phyloP scores from a whole-genome alignment of 2,888 invertebrate species.

The Agriopis marginaria region DNA sequence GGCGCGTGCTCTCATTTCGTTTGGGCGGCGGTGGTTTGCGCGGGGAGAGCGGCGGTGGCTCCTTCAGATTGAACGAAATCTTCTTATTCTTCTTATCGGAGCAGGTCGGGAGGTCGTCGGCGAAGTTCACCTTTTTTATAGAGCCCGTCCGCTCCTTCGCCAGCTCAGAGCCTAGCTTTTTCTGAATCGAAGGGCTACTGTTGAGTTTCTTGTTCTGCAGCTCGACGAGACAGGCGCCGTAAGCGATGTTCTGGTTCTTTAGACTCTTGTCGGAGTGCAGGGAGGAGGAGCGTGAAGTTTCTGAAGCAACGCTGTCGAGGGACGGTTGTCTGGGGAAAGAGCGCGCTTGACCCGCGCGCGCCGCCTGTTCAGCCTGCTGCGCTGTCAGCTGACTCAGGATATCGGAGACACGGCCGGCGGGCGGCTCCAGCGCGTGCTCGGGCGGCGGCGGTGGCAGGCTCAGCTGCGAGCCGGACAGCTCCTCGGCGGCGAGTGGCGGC shows the following conservation, averaged over 20 bases:
- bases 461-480: slow-evolving; percentile 90
- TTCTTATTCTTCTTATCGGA: slow-evolving; percentile 87
- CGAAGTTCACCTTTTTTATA: slow-evolving; percentile 87
- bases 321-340: slow-evolving; percentile 86
- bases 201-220: slow-evolving; percentile 83
- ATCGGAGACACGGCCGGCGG: slow-evolving; percentile 73
- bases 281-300: slow-evolving; percentile 77
- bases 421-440: slow-evolving; percentile 76
- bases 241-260: slow-evolving; percentile 71
- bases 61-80: slow-evolving; percentile 87
- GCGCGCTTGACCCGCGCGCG: slow-evolving; percentile 69
- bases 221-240: slow-evolving; percentile 85
- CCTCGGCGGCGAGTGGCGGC: slow-evolving; percentile 87
- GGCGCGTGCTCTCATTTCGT: slow-evolving; percentile 90
- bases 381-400: slow-evolving; percentile 75
- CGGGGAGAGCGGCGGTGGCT: slow-evolving; percentile 86
- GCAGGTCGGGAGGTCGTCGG: slow-evolving; percentile 83
- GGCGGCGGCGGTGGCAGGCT: slow-evolving; percentile 92
- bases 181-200: slow-evolving; percentile 70
- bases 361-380: slow-evolving; percentile 71
- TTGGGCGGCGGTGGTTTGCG: slow-evolving; percentile 91
- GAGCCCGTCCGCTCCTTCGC: slow-evolving; percentile 79
- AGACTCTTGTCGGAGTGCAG: slow-evolving; percentile 76
- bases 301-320: slow-evolving; percentile 84
- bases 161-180: slow-evolving; percentile 67